A percentile compares a stretch with the other conserved stretches of the same genome.
Evolutionary conservation across 2,113 vertebrate species (phyloP).

Genomic region (Cebidichthys violaceus): DNA sequence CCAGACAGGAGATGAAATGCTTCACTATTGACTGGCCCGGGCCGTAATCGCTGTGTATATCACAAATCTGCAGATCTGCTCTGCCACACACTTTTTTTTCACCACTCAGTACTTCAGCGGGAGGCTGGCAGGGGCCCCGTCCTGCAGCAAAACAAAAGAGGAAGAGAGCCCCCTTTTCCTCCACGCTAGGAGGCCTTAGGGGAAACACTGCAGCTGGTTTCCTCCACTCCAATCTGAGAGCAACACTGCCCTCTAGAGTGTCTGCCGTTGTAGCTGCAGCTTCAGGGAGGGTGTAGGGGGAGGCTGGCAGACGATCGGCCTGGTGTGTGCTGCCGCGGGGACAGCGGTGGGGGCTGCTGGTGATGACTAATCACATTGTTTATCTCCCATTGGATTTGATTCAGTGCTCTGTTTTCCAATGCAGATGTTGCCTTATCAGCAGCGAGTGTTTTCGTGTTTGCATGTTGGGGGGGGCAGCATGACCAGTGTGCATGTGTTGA

Average conservation of each 20-base stretch:
- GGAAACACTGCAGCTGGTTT: conserved; percentile 35
- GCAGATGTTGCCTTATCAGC: conserved; percentile 41
- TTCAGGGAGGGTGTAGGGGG: neutral
- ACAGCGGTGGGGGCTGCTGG: neutral
- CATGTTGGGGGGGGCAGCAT: neutral
- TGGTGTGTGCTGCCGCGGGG: conserved; percentile 5
- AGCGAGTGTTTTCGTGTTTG: neutral
- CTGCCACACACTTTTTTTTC: conserved; percentile 18
- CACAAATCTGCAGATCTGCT: conserved; percentile 11
- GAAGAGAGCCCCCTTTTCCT: conserved; percentile 38
- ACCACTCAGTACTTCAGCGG: conserved; percentile 15
- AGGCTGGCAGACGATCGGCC: neutral
- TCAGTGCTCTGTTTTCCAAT: conserved; percentile 27
- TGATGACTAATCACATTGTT: conserved; percentile 46
- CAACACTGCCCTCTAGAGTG: conserved; percentile 76
- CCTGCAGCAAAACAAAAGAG: conserved; percentile 71
- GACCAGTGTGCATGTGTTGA: neutral
- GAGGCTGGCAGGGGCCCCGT: conserved; percentile 43
- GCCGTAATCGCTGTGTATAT: conserved; percentile 22
- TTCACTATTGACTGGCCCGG: conserved; percentile 22
- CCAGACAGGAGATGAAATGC: conserved; percentile 34
- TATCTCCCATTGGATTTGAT: conserved; percentile 22
- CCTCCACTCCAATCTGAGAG: conserved; percentile 33
- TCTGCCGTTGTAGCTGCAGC: conserved; percentile 58
- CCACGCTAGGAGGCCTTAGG: conserved; percentile 4